phyloP scores from a whole-genome alignment of 2,888 invertebrate genomes.

The Zaprionus lineosus region DNA sequence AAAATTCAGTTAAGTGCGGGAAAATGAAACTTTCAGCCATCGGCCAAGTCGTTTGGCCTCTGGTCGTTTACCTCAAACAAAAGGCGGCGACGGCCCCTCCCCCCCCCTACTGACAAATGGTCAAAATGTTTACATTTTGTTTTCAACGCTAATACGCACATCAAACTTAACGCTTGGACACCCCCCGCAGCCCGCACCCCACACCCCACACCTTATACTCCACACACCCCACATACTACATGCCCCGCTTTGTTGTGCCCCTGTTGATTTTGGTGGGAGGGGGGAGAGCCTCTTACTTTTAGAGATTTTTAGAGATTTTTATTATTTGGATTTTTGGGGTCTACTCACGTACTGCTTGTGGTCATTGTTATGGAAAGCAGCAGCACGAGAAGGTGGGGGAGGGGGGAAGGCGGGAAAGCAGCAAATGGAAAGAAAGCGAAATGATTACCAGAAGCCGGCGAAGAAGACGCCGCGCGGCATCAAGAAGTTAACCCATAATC shows the following conservation, averaged over 20 bases:
- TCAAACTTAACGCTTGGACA: constrained; percentile 25
- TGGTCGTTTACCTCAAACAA: constrained; percentile 38
- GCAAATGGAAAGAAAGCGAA: constrained; percentile 37
- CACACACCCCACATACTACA: not conserved
- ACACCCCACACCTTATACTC: not conserved
- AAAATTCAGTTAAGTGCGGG: constrained; percentile 33
- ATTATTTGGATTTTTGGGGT: constrained; percentile 27
- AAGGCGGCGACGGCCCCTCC: constrained; percentile 1
- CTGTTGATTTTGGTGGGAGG: not conserved
- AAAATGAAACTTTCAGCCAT: constrained; percentile 14
- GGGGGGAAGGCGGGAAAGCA: constrained; percentile 68
- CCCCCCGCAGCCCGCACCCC: not conserved
- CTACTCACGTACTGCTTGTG: constrained; percentile 60
- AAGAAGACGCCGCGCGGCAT: constrained; percentile 3
- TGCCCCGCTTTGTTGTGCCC: no score
- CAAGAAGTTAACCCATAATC: constrained; percentile 23
- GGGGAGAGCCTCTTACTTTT: constrained; percentile 10
- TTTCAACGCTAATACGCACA: constrained; percentile 63
- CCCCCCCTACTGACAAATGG: constrained; percentile 36
- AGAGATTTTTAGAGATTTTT: constrained; percentile 19
- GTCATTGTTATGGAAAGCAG: constrained; percentile 39
- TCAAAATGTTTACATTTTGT: constrained; percentile 71
- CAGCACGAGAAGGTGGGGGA: not conserved
- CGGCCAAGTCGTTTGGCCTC: no score
- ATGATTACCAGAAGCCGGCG: constrained; percentile 42